Percentiles rank a stretch among this genome's conserved stretches.
Evolutionary conservation across 2,888 invertebrate species (phyloP).

Genomic region (Oxytorus armatus): DNA sequence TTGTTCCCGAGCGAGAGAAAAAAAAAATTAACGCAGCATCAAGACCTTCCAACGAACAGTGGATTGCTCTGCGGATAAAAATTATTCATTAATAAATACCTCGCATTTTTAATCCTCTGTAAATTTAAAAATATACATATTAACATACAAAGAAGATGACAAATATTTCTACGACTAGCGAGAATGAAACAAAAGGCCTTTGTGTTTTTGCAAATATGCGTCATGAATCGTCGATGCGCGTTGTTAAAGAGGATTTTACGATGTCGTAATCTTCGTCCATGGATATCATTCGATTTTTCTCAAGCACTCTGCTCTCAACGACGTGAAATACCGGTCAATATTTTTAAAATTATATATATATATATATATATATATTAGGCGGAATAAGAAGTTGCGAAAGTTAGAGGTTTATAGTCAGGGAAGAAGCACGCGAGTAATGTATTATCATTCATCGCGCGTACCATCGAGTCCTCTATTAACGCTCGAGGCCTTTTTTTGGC

Average conservation of each 20-base stretch:
- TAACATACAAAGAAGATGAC: neutral
- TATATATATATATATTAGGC: neutral
- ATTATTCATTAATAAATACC: too few relatives aligned
- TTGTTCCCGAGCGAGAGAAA: neutral
- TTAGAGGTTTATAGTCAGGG: constrained; percentile 12
- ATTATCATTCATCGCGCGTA: constrained; percentile 65
- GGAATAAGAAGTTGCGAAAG: constrained; percentile 41
- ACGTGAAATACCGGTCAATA: too few relatives aligned
- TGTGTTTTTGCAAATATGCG: constrained; percentile 49
- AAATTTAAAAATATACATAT: neutral
- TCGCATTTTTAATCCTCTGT: too few relatives aligned
- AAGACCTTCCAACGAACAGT: neutral
- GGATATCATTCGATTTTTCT: constrained; percentile 12
- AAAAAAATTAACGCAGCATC: neutral
- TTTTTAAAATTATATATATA: too few relatives aligned
- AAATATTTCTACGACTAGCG: constrained; percentile 16
- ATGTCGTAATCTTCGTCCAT: constrained; percentile 11
- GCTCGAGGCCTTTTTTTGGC: constrained; percentile 56
- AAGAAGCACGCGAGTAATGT: constrained; percentile 9
- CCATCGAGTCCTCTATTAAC: constrained; percentile 41
- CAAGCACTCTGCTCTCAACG: too few relatives aligned
- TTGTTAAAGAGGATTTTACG: constrained; percentile 27
- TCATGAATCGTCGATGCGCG: constrained; percentile 32
- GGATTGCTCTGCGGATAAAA: too few relatives aligned
- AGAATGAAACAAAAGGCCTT: constrained; percentile 38